Evolutionary conservation across 1,140 invertebrate genomes (phyloP), one percentile per base, ranked within the genome.

Genomic region (Drosophila grimshawi): DNA sequence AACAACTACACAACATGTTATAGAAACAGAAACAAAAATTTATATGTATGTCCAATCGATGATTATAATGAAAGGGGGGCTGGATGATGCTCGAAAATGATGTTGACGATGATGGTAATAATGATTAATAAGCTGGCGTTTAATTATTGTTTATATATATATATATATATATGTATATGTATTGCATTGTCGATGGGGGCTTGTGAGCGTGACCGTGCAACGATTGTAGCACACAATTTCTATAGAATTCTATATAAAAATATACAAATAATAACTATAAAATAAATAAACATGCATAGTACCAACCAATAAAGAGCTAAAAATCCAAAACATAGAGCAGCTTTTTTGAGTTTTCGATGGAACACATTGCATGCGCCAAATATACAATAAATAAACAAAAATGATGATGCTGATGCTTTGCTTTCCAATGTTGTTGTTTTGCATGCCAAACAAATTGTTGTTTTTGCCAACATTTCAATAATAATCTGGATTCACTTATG

Each of bases 221-320:
- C 30, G n/a, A 55, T n/a, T 57, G 11, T 45, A 59, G 45, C 32
- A 59, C 61, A 67, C 71, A 52, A 75, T 71, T 64, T 74, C 61
- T 53, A 66, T 70, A 76, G 60, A 49, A 70, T 27, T 64, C 64
- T 64, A 59, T 27, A 67, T 43, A 65, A 66, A 83, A 63, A 61
- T 55, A 69, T 53, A 62, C 46, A 78, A 78, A 69, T 65, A 65
- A 33, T 27, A 27, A n/a, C 30, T 65, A 61, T 11, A 60, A 69
- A 81, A 39, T 78, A 76, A 76, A 65, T 61, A 66, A 68, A 53
- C 8, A 75, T 60, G 30, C 45, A 63, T 59, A 79, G 63, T 63
- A 79, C 46, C 57, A 80, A 79, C 41, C 63, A 79, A 80, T 80
- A 79, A 79, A 79, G 46, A 79, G 66, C 57, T 43, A 48, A 63